phyloP scores from a whole-genome alignment of 1,140 invertebrate genomes.

The Spodoptera litura region DNA sequence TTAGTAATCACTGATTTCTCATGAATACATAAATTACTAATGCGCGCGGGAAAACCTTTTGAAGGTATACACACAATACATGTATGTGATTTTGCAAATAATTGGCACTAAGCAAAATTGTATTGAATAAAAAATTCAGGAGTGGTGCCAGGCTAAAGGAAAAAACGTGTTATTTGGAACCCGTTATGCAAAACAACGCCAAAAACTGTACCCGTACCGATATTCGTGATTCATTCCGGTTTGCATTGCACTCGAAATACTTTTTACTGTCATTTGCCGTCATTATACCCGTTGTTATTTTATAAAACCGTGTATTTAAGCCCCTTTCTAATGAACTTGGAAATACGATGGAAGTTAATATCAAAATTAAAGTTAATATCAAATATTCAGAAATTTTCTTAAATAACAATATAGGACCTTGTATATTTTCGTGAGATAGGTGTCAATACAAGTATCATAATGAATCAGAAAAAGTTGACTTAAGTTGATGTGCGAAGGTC shows the following conservation, averaged over 20 bases:
- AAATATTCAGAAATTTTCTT: no score
- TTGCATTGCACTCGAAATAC: constrained; percentile 35
- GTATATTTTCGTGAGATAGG: no score
- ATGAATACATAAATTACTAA: no score
- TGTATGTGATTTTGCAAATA: not conserved
- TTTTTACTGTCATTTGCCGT: constrained; percentile 8
- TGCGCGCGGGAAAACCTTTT: not conserved
- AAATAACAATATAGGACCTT: no score
- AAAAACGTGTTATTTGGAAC: constrained; percentile 41
- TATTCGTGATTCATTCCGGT: constrained; percentile 42
- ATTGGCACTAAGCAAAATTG: not conserved
- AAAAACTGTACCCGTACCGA: constrained; percentile 39
- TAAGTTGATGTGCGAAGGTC: no score
- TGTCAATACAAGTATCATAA: no score
- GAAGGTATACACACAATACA: not conserved
- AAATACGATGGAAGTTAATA: no score
- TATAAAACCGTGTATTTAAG: no score
- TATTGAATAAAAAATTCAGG: not conserved
- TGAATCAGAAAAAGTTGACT: no score
- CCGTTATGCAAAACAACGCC: constrained; percentile 34
- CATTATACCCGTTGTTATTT: not conserved
- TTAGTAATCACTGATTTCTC: no score
- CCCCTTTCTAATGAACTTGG: no score
- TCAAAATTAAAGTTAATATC: no score
- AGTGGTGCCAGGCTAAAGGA: not conserved